phyloP scores from a whole-genome alignment of 2,113 vertebrate genomes.

The Epinephelus cyanopodus region DNA sequence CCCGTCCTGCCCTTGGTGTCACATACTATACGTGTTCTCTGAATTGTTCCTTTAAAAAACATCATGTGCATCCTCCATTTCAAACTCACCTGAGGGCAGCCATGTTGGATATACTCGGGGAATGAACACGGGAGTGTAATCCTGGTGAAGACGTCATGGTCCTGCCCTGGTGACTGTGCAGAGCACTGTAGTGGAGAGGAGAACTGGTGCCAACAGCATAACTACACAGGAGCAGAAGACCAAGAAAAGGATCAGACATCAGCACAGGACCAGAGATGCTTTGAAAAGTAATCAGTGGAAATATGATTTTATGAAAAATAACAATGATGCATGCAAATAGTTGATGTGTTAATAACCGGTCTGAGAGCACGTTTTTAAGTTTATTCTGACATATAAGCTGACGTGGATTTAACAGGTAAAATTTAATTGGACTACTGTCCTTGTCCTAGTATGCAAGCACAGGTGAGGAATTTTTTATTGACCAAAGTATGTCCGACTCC shows the following conservation, averaged over 20 bases:
- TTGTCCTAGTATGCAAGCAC: too few species aligned
- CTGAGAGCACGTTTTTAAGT: too few species aligned
- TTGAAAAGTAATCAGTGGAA: neutral
- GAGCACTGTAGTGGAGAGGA: slow-evolving; percentile 92
- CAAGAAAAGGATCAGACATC: neutral
- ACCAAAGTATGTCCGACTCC: too few species aligned
- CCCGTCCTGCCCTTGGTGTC: neutral
- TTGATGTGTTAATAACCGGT: neutral
- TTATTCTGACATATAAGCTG: too few species aligned
- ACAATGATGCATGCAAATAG: neutral
- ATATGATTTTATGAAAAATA: neutral
- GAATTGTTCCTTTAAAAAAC: neutral
- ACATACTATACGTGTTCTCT: neutral
- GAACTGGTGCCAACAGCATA: slow-evolving; percentile 74
- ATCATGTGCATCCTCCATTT: neutral
- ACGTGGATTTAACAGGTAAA: too few species aligned
- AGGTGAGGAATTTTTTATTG: too few species aligned
- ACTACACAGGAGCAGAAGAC: slow-evolving; percentile 9
- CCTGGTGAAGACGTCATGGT: slow-evolving; percentile 89
- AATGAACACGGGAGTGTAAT: slow-evolving; percentile 91
- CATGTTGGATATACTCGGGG: slow-evolving; percentile 95
- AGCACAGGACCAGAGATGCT: neutral
- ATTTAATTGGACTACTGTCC: too few species aligned
- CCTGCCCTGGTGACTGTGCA: slow-evolving; percentile 92
- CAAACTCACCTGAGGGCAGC: slow-evolving; percentile 90